Percentiles rank a stretch among this genome's conserved stretches.
phyloP scores from a whole-genome alignment of 2,888 invertebrate species.

The Melolontha melolontha region DNA sequence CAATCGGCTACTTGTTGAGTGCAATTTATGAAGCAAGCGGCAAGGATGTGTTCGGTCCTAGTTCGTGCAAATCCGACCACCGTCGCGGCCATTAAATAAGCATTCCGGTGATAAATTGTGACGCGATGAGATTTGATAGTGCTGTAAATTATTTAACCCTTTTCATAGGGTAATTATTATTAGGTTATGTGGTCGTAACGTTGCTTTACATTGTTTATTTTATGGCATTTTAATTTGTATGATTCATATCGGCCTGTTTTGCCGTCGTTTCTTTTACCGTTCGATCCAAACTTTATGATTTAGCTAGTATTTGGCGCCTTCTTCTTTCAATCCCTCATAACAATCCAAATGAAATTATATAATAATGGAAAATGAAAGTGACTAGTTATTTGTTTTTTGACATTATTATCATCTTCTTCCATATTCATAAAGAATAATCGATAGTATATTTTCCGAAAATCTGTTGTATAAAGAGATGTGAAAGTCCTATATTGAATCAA shows the following conservation, averaged over 20 bases:
- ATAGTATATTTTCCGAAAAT: no score
- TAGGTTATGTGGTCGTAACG: constrained; percentile 59
- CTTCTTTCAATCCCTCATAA: no score
- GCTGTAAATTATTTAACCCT: constrained; percentile 67
- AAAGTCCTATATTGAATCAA: no score
- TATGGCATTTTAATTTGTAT: constrained; percentile 54
- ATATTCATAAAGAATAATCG: no score
- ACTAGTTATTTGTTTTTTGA: no score
- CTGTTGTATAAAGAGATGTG: no score
- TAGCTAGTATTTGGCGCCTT: background rate
- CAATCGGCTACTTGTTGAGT: constrained; percentile 68
- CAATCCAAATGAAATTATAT: no score
- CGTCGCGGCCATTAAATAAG: constrained; percentile 66
- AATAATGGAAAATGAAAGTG: no score
- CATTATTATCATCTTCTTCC: no score
- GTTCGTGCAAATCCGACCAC: constrained; percentile 61
- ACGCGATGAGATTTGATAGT: constrained; percentile 67
- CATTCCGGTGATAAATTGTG: constrained; percentile 67
- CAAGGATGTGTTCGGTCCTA: constrained; percentile 57
- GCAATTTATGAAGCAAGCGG: constrained; percentile 65
- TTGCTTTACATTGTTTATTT: constrained; percentile 55
- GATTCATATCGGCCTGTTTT: constrained; percentile 35
- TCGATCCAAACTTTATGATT: constrained; percentile 34
- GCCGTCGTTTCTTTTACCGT: constrained; percentile 26
- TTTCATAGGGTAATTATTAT: constrained; percentile 66